These are phyloP conservation scores for Psilanteris sp. DNA, from an alignment of 1,140 invertebrate genomes.

Conservation along the genomic window DNA sequence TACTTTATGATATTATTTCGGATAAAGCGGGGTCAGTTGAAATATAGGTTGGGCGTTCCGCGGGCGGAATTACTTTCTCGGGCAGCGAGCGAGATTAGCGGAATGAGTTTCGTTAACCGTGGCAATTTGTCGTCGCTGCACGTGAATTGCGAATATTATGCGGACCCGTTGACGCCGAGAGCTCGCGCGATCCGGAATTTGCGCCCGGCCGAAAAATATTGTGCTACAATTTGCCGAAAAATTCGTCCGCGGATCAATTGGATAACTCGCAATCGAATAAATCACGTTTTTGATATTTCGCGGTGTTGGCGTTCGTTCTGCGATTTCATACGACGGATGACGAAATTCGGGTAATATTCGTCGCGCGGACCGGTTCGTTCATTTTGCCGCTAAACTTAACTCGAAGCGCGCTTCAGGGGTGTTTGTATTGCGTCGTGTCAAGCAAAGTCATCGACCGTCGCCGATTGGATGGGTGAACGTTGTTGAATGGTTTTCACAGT, in stretches of 20 bases:
- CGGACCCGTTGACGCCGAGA: slow-evolving; percentile 3
- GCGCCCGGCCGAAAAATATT: slow-evolving; percentile 3
- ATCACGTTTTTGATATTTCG: slow-evolving; percentile 32
- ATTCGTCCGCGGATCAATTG: slow-evolving; percentile 10
- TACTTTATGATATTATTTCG: slow-evolving; percentile 32
- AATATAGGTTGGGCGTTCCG: slow-evolving; percentile 26
- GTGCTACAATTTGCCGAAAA: slow-evolving; percentile 32
- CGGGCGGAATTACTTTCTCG: slow-evolving; percentile 42
- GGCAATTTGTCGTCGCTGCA: slow-evolving; percentile 36
- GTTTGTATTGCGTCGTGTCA: no score
- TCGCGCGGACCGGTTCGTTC: no score
- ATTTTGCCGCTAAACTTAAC: no score
- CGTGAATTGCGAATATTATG: slow-evolving; percentile 36
- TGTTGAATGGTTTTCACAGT: no score
- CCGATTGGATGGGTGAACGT: no score
- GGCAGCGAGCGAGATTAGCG: slow-evolving; percentile 37
- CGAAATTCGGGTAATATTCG: slow-evolving; percentile 8
- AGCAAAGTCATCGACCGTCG: no score
- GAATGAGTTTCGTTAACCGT: slow-evolving; percentile 56
- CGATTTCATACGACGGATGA: slow-evolving; percentile 1
- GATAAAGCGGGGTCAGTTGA: slow-evolving; percentile 14
- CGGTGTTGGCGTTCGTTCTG: neutral
- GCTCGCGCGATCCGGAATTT: neutral
- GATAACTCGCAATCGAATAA: slow-evolving; percentile 12
- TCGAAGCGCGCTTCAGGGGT: no score